phyloP scores from a whole-genome alignment of 2,113 vertebrate species.

The Malurus alboscapulatus region DNA sequence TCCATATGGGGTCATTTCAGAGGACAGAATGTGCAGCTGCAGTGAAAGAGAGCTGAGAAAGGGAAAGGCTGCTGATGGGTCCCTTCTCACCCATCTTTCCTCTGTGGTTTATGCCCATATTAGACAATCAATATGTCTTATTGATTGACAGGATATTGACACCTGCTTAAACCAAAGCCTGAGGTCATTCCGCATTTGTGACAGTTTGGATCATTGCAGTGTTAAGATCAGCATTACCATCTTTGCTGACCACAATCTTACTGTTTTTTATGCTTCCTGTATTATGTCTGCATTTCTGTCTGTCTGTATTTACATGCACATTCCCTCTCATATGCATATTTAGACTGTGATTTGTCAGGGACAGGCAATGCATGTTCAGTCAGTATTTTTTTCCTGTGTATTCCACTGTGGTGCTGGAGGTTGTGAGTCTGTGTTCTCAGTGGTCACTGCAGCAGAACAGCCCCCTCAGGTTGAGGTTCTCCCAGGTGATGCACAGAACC shows the following conservation, averaged over 20 bases:
- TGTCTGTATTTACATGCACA: background rate
- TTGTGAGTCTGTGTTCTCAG: background rate
- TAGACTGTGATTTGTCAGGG: background rate
- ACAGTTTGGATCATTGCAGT: background rate
- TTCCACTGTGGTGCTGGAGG: background rate
- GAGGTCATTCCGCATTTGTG: background rate
- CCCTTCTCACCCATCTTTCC: background rate
- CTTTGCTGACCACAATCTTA: background rate
- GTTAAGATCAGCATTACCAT: background rate
- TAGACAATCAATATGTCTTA: background rate
- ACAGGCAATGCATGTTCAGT: background rate
- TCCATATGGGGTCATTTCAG: background rate
- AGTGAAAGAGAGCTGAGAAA: background rate
- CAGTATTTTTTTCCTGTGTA: background rate
- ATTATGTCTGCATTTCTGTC: background rate
- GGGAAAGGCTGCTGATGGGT: background rate
- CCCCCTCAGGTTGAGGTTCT: background rate
- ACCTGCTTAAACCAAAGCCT: background rate
- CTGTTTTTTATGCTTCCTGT: background rate
- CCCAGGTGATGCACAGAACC: background rate
- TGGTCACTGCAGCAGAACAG: background rate
- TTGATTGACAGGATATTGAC: background rate
- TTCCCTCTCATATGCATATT: background rate
- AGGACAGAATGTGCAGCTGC: background rate
- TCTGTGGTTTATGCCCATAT: background rate